Evolutionary conservation across 2,797 vertebrate genomes (phyloP), one percentile per base, ranked within the genome.

Genomic region (Sebastes nivosus): DNA sequence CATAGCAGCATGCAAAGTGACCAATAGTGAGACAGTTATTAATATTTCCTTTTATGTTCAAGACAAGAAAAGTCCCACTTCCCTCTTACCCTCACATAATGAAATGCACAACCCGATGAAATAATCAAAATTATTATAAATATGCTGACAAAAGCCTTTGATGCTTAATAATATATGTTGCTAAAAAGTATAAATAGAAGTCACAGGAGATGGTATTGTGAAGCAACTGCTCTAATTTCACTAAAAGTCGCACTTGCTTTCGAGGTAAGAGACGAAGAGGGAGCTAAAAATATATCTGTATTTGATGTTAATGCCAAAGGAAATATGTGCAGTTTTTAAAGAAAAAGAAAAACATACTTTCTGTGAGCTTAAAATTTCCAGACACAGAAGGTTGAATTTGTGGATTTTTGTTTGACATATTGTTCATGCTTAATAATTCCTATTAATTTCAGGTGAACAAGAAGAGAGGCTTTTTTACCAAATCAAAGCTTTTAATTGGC

Each of bases 71-170:
- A 81, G 55, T 81, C 70, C 80, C 77, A 60, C 72, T 74, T 81
- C 83, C 57, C 79, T 69, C 34, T 80, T 75, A 75, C 30, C 72
- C 73, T 57, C 58, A 50, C 77, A 67, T 91, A 93, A 93, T 84
- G 75, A 85, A 82, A 92, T 89, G 69, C 86, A 75, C 52, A 78
- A 72, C 71, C 71, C 75, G 18, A 50, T 79, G 16, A 87, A 79
- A 90, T 75, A 61, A 89, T 87, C 65, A 85, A 76, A 89, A 87
- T 74, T 14, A 85, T 82, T 83, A 84, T 87, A 89, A 93, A 93
- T 86, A 91, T 82, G 83, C 91, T 72, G 84, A 92, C 82, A 85
- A 91, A 91, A 91, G 5, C 87, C 94, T 94, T 95, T 95, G 94
- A 95, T 92, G 93, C 89, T 88, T 92, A 87, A 91, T 91, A 91